A percentile compares a stretch with the other conserved stretches of the same genome.
phyloP scores from a whole-genome alignment of 2,888 invertebrate genomes.

The Seladonia tumulorum region DNA sequence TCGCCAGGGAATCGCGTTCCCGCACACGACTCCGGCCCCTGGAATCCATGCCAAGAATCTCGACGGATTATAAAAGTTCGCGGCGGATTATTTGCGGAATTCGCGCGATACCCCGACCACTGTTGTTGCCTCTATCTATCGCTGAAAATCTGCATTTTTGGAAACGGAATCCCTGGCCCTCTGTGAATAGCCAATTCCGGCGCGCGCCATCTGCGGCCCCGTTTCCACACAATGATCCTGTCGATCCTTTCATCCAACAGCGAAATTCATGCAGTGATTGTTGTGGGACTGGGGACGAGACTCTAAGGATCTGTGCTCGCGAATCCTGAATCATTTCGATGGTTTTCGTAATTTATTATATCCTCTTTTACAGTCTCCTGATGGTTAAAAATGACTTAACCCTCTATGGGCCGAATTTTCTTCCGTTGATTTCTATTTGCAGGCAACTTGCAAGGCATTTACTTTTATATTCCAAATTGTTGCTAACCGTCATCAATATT shows the following conservation, averaged over 20 bases:
- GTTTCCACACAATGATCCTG: background rate
- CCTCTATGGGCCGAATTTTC: too few species aligned
- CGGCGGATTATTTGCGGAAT: slow-evolving; percentile 45
- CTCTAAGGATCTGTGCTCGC: background rate
- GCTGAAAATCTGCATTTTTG: background rate
- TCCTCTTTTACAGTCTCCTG: background rate
- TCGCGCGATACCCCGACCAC: slow-evolving; percentile 28
- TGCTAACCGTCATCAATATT: too few species aligned
- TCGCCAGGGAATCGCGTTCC: background rate
- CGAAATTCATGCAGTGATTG: background rate
- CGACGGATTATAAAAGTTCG: slow-evolving; percentile 46
- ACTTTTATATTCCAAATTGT: too few species aligned
- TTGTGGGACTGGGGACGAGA: background rate
- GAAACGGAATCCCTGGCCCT: background rate
- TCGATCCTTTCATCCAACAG: background rate
- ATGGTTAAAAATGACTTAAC: too few species aligned
- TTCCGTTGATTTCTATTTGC: too few species aligned
- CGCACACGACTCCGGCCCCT: background rate
- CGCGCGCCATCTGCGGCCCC: background rate
- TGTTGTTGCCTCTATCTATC: slow-evolving; percentile 23
- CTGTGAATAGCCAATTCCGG: background rate
- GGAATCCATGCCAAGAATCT: slow-evolving; percentile 57
- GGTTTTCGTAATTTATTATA: background rate
- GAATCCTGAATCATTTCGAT: background rate
- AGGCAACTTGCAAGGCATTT: too few species aligned